Base-by-base conservation (phyloP, 2,888 invertebrate genomes). In the Anticlea derivata region DNA sequence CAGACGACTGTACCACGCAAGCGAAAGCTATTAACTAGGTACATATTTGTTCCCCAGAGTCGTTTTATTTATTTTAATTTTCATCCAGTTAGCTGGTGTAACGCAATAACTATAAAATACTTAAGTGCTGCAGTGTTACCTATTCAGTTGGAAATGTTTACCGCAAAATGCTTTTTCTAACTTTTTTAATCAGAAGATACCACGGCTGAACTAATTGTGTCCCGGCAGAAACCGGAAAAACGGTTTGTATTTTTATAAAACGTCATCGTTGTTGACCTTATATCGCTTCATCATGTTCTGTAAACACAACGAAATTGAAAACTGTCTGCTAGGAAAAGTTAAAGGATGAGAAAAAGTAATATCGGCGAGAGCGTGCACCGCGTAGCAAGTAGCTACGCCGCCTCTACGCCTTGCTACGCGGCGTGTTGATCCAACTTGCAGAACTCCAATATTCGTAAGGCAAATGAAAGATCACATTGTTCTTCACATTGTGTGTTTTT, bases 331-430 rank as follows among this genome's bases (percentile, higher is more conserved):
- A 52, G 48, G 38, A 57, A 65, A 76, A 73, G 61, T 73, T 74
- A 63, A 61, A 63, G 65, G 61, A 61, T 60, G 59, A 71, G 66
- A 73, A 78, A n/a, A 82, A 76, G 69, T 76, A 81, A 79, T 82
- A 81, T 75, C 58, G 60, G 49, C 55, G 58, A 59, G 52, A 68
- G 68, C 80, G 76, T 78, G 79, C 68, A 58, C 44, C 63, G 78
- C 77, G 70, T 80, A 71, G 69, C 64, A 75, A 78, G 62, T 65
- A 64, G 69, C 69, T 70, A 70, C 72, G 66, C 55, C 59, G 47
- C 48, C 58, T 45, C 64, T 66, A 65, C 63, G 44, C 38, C 43
- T 50, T 46, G 49, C 65, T 68, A 67, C 68, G 63, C 40, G 11
- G 34, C 11, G 13, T 38, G 13, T 37, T 30, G 23, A 22, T 33